Evolutionary conservation across 2,888 invertebrate species (phyloP), one percentile per base, ranked within the genome.

Genomic region (Catocala nupta): DNA sequence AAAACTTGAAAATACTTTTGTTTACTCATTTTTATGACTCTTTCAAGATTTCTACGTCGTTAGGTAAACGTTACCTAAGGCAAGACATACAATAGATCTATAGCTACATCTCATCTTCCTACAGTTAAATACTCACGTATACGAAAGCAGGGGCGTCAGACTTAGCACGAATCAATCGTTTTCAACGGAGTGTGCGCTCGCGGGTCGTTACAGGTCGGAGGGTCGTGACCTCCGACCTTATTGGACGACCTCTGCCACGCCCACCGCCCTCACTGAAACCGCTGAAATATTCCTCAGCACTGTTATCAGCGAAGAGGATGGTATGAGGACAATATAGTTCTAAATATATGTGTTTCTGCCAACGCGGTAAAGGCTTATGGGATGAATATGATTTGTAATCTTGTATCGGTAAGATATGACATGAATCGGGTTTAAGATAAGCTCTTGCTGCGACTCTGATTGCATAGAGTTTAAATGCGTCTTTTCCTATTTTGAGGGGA

Each of bases 231-330:
- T 90, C 83, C 87, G 93, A 92, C 92, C 93, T 82, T 85, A 93
- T 93, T 93, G 93, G 93, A 83, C 90, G 92, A 93, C 93, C 93
- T 84, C 75, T 85, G 90, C 86, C 91, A 80, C 93, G 93, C 93
- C 93, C 83, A 82, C 85, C 91, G 88, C 91, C 52, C 45, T 55
- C 6, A 67, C 83, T 85, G 84, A 84, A 83, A 75, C 66, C 73
- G 48, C 87, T 88, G 88, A 87, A 87, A 80, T 62, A 16, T 55
- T 45, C 33, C 48, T 45, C 42, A 63, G 33, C 67, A 63, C 73
- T 65, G 75, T 83, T 8, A n/a, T 5, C 25, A 36, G 56, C 80
- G 78, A 39, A 5, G 50, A 83, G 81, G 81, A 87, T 69, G 65
- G 77, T 67, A 77, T 71, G 82, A 84, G 83, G 80, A 83, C 58